These are phyloP conservation scores for Geopemphigus sp. DNA, from an alignment of 1,140 invertebrate genomes.

Conservation along the genomic window DNA sequence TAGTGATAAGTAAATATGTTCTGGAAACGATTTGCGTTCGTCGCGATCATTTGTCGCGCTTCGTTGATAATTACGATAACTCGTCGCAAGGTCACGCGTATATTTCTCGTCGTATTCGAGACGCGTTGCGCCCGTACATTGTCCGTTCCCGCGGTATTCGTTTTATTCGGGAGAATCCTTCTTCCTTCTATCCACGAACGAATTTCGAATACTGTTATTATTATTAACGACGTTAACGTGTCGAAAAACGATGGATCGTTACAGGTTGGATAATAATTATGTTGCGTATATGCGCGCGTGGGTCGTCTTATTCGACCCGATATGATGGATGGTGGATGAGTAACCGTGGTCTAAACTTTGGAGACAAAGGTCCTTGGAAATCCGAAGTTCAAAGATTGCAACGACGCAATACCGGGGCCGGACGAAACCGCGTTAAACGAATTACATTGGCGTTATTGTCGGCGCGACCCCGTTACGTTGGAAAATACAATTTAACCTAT, in stretches of 20 bases:
- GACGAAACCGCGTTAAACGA: constrained; percentile 42
- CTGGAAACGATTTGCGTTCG: constrained; percentile 10
- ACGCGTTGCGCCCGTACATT: not conserved
- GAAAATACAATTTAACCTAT: constrained; percentile 40
- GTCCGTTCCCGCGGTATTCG: no score
- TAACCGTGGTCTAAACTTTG: not conserved
- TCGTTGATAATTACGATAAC: constrained; percentile 19
- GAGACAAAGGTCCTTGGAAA: not conserved
- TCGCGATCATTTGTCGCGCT: constrained; percentile 3
- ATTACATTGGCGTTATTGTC: constrained; percentile 28
- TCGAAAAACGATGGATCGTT: not conserved
- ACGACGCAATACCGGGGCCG: not conserved
- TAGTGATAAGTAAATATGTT: not conserved
- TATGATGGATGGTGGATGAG: no score
- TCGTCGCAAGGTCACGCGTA: not conserved
- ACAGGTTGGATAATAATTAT: no score
- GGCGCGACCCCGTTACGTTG: constrained; percentile 13
- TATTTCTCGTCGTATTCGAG: not conserved
- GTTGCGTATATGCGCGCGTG: no score
- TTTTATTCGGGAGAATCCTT: no score
- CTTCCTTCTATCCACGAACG: no score
- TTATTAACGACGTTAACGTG: no score
- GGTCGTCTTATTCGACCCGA: no score
- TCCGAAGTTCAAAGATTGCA: constrained; percentile 6
- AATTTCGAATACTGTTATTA: no score